phyloP scores from a whole-genome alignment of 2,797 vertebrate genomes.

The Dermochelys coriacea region DNA sequence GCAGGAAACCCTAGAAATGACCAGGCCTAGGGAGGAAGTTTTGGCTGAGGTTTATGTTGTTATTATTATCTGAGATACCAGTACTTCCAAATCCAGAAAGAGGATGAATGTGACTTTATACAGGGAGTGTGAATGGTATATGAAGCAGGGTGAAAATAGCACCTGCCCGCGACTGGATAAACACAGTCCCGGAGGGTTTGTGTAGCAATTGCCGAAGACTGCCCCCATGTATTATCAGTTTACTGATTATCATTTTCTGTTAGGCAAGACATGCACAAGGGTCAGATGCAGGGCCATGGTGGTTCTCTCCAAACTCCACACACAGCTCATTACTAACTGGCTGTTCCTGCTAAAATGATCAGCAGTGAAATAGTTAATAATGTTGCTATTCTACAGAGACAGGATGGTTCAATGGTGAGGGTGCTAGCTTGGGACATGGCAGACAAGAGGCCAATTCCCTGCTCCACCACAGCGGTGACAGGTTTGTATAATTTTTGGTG shows the following conservation, averaged over 20 bases:
- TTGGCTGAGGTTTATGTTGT: background rate
- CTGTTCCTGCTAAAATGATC: conserved; percentile 13
- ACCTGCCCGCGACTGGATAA: background rate
- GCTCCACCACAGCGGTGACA: no score
- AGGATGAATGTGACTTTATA: fast-evolving
- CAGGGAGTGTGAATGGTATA: fast-evolving
- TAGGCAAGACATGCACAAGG: no score
- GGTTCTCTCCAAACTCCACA: background rate
- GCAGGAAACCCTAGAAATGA: background rate
- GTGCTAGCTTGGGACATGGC: no score
- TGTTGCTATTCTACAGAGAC: background rate
- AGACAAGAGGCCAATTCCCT: no score
- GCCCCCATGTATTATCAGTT: no score
- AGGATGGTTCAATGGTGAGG: background rate
- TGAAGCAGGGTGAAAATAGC: fast-evolving
- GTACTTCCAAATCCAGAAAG: background rate
- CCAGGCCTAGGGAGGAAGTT: background rate
- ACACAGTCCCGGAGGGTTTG: background rate
- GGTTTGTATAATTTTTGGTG: no score
- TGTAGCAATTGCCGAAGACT: background rate
- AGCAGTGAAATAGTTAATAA: background rate
- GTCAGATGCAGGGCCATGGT: background rate
- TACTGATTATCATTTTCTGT: no score
- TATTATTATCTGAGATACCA: background rate
- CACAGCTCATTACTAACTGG: background rate